phyloP scores from a whole-genome alignment of 1,140 invertebrate genomes.

The Pseudomyrmex flavicornis region DNA sequence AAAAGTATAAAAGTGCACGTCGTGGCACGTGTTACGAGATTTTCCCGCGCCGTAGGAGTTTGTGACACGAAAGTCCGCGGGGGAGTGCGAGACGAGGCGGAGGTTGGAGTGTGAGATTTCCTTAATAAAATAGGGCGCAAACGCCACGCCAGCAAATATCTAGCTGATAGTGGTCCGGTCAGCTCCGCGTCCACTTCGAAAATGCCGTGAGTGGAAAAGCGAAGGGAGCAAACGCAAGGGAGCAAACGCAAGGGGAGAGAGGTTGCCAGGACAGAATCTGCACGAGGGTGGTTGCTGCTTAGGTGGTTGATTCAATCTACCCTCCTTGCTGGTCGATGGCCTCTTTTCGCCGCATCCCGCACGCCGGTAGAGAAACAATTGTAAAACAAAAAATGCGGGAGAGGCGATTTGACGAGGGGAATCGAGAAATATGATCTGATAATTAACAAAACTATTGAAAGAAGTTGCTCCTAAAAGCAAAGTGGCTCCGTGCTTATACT shows the following conservation, averaged over 20 bases:
- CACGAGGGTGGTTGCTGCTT: constrained; percentile 76
- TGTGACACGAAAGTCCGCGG: constrained; percentile 14
- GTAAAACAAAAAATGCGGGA: constrained; percentile 16
- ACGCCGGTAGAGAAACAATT: constrained; percentile 1
- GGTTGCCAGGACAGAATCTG: constrained; percentile 65
- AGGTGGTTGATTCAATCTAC: constrained; percentile 82
- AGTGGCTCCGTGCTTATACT: too few species aligned
- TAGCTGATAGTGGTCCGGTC: constrained; percentile 81
- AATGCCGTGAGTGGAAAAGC: constrained; percentile 61
- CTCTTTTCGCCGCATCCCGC: constrained; percentile 24
- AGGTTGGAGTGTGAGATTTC: constrained; percentile 75
- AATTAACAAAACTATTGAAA: background rate
- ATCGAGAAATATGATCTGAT: background rate
- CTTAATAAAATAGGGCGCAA: constrained; percentile 84
- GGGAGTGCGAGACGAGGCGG: background rate
- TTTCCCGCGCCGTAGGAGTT: constrained; percentile 48
- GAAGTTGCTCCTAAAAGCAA: background rate
- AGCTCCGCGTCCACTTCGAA: constrained; percentile 79
- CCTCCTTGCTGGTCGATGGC: constrained; percentile 42
- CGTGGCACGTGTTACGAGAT: constrained; percentile 73
- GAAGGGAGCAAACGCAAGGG: constrained; percentile 21
- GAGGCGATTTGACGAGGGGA: background rate
- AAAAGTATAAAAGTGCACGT: constrained; percentile 62
- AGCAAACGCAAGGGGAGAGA: constrained; percentile 43
- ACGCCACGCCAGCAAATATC: constrained; percentile 83